These are phyloP conservation scores for Congeria kusceri DNA, from an alignment of 2,888 invertebrate genomes.

Conservation along the genomic window DNA sequence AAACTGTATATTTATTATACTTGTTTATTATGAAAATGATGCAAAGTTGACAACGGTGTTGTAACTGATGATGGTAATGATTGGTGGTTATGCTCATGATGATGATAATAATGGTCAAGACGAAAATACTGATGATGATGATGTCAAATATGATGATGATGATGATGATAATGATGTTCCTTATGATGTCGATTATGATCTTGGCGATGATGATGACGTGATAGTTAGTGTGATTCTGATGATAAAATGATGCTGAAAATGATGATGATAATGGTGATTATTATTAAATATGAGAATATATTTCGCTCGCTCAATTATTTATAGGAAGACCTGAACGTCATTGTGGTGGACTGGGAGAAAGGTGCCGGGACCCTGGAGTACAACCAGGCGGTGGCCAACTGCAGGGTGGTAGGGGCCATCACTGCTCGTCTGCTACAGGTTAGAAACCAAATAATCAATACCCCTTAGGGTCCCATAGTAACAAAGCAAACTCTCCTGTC, in stretches of 20 bases:
- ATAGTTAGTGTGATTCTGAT: background rate
- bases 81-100: background rate
- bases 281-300: no score
- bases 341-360: constrained; percentile 67
- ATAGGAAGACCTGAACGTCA: constrained; percentile 68
- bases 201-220: background rate
- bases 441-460: no score
- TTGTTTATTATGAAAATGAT: background rate
- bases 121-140: background rate
- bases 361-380: constrained; percentile 74
- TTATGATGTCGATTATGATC: background rate
- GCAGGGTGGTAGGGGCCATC: constrained; percentile 81
- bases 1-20: background rate
- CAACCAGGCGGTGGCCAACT: constrained; percentile 82
- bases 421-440: constrained; percentile 67
- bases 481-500: no score
- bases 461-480: no score
- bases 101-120: background rate
- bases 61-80: background rate
- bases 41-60: background rate
- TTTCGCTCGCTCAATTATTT: no score
- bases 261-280: no score
- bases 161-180: background rate
- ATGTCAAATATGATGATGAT: background rate
- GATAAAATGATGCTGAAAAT: no score